Evolutionary conservation across 1,140 invertebrate species (phyloP).

Genomic region (Euglossa dilemma): DNA sequence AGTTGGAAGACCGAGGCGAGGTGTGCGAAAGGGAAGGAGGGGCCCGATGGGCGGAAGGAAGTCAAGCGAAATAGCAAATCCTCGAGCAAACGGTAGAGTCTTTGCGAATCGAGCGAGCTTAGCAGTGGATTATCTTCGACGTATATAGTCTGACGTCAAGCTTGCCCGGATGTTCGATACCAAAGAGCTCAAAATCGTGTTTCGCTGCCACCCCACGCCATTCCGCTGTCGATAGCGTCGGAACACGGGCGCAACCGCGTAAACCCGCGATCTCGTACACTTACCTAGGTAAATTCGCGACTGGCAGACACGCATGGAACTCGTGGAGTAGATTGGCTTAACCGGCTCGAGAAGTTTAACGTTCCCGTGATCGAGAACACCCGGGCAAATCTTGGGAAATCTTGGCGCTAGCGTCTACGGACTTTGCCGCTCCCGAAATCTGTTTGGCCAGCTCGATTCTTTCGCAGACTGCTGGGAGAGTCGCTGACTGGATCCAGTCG

Average conservation of each 20-base stretch:
- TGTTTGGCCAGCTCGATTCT: not conserved
- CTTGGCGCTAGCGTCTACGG: too few relatives aligned
- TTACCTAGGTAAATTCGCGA: conserved; percentile 1
- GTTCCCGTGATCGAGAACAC: not conserved
- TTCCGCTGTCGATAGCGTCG: not conserved
- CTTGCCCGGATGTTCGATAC: conserved; percentile 51
- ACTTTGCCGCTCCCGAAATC: not conserved
- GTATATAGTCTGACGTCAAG: conserved; percentile 49
- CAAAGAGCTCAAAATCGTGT: conserved; percentile 54
- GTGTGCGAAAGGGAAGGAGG: conserved; percentile 30
- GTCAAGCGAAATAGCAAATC: conserved; percentile 69
- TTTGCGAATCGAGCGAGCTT: conserved; percentile 68
- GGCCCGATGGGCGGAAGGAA: conserved; percentile 34
- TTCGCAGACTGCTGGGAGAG: not conserved
- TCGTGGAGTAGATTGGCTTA: not conserved
- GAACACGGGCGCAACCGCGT: not conserved
- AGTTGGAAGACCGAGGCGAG: not conserved
- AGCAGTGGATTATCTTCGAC: conserved; percentile 69
- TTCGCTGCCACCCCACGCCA: not conserved
- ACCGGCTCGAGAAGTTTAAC: not conserved
- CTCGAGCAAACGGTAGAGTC: conserved; percentile 68
- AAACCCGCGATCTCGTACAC: not conserved
- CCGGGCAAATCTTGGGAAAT: not conserved
- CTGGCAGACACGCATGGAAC: not conserved
- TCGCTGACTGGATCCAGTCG: not conserved